Conservation (phyloP, 2,113 vertebrate species). For the Dipodomys merriami region DNA sequence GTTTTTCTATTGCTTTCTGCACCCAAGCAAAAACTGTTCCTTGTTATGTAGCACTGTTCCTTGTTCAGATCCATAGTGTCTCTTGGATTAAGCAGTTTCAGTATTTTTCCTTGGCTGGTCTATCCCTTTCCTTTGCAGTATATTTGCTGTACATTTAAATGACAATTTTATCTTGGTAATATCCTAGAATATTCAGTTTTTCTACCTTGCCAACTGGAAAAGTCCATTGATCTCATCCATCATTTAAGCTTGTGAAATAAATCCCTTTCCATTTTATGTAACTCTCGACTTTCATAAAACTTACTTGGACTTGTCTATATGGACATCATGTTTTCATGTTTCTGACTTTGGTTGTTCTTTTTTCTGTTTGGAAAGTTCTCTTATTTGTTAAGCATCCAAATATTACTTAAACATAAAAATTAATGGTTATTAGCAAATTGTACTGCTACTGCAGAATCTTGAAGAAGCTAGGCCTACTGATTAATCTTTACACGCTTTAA, state of each 20-base stretch:
- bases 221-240: background rate
- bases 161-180: background rate
- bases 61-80: background rate
- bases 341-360: conserved; percentile 14
- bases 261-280: conserved; percentile 1
- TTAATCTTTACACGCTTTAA: background rate
- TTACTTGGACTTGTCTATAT: background rate
- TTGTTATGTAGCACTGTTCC: background rate
- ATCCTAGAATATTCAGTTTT: background rate
- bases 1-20: background rate
- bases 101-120: background rate
- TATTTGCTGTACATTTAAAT: background rate
- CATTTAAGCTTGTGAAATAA: background rate
- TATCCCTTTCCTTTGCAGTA: background rate
- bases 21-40: background rate
- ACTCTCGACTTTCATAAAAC: background rate
- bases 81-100: background rate
- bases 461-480: background rate
- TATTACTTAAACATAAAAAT: background rate
- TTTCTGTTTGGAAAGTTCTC: background rate
- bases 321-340: background rate
- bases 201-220: background rate
- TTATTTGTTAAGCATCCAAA: background rate
- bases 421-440: background rate
- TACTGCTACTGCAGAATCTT: background rate